Percentiles rank a stretch among this genome's conserved stretches.
phyloP scores from a whole-genome alignment of 1,140 invertebrate genomes.

The Macrocentrus cingulum region DNA sequence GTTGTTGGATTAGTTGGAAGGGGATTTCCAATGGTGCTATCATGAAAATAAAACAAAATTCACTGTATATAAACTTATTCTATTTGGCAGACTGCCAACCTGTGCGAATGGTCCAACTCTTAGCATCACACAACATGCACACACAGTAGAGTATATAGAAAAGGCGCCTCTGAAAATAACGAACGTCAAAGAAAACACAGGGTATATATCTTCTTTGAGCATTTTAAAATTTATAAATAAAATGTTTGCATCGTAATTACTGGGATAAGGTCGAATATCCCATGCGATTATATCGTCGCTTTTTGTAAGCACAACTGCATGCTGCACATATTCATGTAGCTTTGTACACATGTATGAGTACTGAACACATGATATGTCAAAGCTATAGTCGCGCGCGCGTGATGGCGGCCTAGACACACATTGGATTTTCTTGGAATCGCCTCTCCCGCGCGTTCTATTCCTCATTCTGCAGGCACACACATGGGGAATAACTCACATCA shows the following conservation, averaged over 20 bases:
- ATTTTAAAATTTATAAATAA: slow-evolving; percentile 24
- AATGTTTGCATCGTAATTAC: slow-evolving; percentile 25
- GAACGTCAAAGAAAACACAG: slow-evolving; percentile 4
- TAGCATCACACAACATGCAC: too few species aligned
- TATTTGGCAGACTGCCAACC: slow-evolving; percentile 41
- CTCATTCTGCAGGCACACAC: neutral
- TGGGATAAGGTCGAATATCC: slow-evolving; percentile 22
- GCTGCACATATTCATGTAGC: too few species aligned
- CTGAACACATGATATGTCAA: slow-evolving; percentile 24
- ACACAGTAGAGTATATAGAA: too few species aligned
- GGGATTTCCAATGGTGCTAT: neutral
- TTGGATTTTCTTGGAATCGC: slow-evolving; percentile 23
- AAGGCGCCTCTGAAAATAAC: slow-evolving; percentile 39
- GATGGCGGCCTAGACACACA: slow-evolving; percentile 27
- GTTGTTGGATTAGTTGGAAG: neutral
- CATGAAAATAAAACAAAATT: neutral
- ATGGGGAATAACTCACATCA: neutral
- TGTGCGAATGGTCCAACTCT: slow-evolving; percentile 32
- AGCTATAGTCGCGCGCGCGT: slow-evolving; percentile 17
- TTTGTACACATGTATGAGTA: slow-evolving; percentile 6
- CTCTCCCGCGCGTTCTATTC: slow-evolving; percentile 9
- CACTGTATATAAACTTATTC: slow-evolving; percentile 33
- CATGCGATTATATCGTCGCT: slow-evolving; percentile 22
- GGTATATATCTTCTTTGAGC: slow-evolving; percentile 1
- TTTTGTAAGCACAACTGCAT: too few species aligned